These are phyloP conservation scores for Yoshiicerus persimilis DNA, from an alignment of 1,140 invertebrate genomes.

Conservation along the genomic window DNA sequence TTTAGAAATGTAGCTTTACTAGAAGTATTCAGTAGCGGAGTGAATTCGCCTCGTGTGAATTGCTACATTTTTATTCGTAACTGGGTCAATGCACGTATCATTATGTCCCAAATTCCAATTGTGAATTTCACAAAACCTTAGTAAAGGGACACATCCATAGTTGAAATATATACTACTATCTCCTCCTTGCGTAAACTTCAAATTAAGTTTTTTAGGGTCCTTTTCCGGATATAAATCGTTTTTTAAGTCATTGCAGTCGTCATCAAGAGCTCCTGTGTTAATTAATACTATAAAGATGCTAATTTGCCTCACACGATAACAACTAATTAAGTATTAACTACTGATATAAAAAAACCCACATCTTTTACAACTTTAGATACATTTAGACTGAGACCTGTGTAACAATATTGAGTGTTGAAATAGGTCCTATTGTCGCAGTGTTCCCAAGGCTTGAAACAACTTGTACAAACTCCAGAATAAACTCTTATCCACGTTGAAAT, in stretches of 20 bases:
- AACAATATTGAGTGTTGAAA: constrained; percentile 37
- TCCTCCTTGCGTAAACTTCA: background rate
- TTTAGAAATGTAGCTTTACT: constrained; percentile 12
- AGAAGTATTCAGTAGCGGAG: constrained; percentile 33
- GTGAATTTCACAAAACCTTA: constrained; percentile 17
- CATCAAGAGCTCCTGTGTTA: background rate
- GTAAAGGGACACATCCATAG: background rate
- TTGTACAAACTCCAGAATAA: constrained; percentile 32
- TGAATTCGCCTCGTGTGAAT: constrained; percentile 20
- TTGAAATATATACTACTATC: constrained; percentile 11
- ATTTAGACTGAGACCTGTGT: no score
- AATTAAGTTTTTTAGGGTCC: background rate
- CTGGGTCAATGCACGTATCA: background rate
- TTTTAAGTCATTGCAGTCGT: background rate
- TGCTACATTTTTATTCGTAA: background rate
- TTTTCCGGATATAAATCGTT: background rate
- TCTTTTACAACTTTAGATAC: no score
- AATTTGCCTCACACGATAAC: no score
- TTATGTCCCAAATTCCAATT: background rate
- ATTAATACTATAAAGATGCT: background rate
- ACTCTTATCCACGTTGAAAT: constrained; percentile 30
- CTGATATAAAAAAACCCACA: no score
- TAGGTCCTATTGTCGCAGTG: constrained; percentile 16
- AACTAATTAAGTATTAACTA: no score
- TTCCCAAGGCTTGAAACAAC: constrained; percentile 36